Evolutionary conservation across 2,797 vertebrate species (phyloP), one percentile per base, ranked within the genome.

Genomic region (Enteromius argenteus): DNA sequence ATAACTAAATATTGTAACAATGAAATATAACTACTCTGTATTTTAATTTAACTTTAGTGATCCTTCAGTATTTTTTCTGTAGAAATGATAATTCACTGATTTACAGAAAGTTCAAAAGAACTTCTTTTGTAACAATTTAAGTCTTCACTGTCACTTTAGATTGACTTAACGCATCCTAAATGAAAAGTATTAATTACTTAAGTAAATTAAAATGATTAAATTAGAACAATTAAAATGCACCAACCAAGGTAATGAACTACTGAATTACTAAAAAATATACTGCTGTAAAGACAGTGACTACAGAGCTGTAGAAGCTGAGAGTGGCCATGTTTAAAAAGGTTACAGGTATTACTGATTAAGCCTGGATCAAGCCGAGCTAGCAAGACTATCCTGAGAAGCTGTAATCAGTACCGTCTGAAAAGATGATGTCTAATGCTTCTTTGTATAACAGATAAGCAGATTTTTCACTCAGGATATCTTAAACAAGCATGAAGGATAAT

Each of bases 401-500:
- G n/a, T 27, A 64, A 74, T 77, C 64, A 49, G 19, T 30, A 69
- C 30, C 15, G 27, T 81, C 51, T 71, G 39, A 68, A 68, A 78
- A 71, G 10, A 66, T 66, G 42, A 30, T 0, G 35, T 79, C 32
- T 56, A 39, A 82, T 60, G 53, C 23, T 44, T 66, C 68, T 62
- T 60, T 37, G 32, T 37, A 53, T 39, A 23, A 44, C 30, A 46
- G 71, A 62, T 71, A 78, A 53, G 62, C 53, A 21, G 81, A 62
- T 58, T 49, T 62, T 60, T 80, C 51, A 79, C 69, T 75, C 7
- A 30, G 75, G 67, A 85, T 73, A 79, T 78, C 49, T 56, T 60
- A 67, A 79, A 60, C 62, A 74, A 74, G 74, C 39, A 77, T 46
- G 49, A 73, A 64, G 58, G 67, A 68, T 81, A 86, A 84, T 84